These are phyloP conservation scores for Chymomyza fuscimana DNA, from an alignment of 2,888 invertebrate species.

Conservation along the genomic window DNA sequence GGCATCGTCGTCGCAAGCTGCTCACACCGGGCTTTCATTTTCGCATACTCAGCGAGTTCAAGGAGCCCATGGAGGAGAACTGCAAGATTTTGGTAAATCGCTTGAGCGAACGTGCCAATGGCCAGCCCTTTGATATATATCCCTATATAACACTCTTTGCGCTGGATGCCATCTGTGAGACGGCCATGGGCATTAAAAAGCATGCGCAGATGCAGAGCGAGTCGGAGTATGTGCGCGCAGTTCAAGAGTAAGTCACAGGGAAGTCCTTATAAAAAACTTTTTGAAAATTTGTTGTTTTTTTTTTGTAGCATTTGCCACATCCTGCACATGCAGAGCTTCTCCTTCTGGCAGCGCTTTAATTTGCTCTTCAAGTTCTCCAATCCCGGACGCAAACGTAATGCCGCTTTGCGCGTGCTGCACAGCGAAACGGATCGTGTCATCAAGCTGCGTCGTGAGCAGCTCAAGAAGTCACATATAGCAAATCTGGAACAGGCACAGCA, in stretches of 20 bases:
- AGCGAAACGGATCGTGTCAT: slow-evolving; percentile 76
- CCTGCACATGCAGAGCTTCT: slow-evolving; percentile 74
- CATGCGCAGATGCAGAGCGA: slow-evolving; percentile 85
- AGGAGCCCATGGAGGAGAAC: slow-evolving; percentile 86
- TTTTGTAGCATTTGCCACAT: slow-evolving; percentile 71
- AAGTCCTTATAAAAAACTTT: not conserved
- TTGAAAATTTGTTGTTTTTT: not conserved
- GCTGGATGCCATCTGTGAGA: slow-evolving; percentile 81
- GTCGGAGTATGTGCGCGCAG: slow-evolving; percentile 86
- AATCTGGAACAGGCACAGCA: slow-evolving; percentile 50
- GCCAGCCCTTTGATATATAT: slow-evolving; percentile 82
- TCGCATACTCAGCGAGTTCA: slow-evolving; percentile 87
- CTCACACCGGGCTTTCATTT: slow-evolving; percentile 91
- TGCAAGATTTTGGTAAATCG: slow-evolving; percentile 81
- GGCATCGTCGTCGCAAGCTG: slow-evolving; percentile 86
- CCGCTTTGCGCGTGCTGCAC: slow-evolving; percentile 68
- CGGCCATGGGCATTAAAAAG: slow-evolving; percentile 90
- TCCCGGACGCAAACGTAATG: slow-evolving; percentile 54
- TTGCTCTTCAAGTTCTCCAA: slow-evolving; percentile 57
- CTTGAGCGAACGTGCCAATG: slow-evolving; percentile 78
- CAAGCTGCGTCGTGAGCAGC: slow-evolving; percentile 62
- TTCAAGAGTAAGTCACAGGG: slow-evolving; percentile 83
- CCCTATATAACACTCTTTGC: slow-evolving; percentile 81
- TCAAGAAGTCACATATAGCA: slow-evolving; percentile 57
- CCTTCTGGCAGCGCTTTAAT: slow-evolving; percentile 74